phyloP scores from a whole-genome alignment of 2,888 invertebrate species.

The Stenchaetothrips biformis region DNA sequence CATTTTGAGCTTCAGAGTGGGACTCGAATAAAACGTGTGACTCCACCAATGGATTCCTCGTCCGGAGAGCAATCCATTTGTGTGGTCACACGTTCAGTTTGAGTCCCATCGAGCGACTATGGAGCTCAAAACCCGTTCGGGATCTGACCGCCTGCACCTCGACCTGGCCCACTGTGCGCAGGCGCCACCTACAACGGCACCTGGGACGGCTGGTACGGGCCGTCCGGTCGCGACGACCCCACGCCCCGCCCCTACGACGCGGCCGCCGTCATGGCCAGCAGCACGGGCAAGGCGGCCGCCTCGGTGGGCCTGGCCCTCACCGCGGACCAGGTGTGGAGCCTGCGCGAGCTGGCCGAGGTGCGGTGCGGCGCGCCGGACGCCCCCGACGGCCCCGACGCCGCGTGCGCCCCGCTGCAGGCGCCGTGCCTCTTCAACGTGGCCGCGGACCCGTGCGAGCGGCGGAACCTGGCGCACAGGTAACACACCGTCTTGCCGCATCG shows the following conservation, averaged over 20 bases:
- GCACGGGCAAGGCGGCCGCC: slow-evolving; percentile 55
- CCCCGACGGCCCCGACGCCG: slow-evolving; percentile 38
- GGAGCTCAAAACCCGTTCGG: no score
- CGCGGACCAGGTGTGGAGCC: slow-evolving; percentile 41
- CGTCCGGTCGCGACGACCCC: slow-evolving; percentile 57
- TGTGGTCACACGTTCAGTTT: no score
- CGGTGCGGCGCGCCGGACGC: slow-evolving; percentile 47
- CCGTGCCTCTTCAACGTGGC: slow-evolving; percentile 78
- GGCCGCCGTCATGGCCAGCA: slow-evolving; percentile 50
- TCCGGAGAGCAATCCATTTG: no score
- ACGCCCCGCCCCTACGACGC: slow-evolving; percentile 50
- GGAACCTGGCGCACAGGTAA: slow-evolving; percentile 61
- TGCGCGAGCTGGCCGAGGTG: slow-evolving; percentile 53
- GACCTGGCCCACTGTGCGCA: no score
- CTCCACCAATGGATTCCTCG: no score
- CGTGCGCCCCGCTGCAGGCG: slow-evolving; percentile 59
- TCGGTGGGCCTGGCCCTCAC: slow-evolving; percentile 53
- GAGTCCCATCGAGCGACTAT: no score
- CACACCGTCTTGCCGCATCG: no score
- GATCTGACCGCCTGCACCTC: no score
- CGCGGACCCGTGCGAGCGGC: slow-evolving; percentile 80
- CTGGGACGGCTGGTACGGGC: slow-evolving; percentile 81
- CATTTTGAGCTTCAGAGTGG: no score
- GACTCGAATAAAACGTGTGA: no score
- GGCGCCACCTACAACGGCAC: slow-evolving; percentile 67